phyloP scores from a whole-genome alignment of 2,797 vertebrate species.

The Bufotes viridis region DNA sequence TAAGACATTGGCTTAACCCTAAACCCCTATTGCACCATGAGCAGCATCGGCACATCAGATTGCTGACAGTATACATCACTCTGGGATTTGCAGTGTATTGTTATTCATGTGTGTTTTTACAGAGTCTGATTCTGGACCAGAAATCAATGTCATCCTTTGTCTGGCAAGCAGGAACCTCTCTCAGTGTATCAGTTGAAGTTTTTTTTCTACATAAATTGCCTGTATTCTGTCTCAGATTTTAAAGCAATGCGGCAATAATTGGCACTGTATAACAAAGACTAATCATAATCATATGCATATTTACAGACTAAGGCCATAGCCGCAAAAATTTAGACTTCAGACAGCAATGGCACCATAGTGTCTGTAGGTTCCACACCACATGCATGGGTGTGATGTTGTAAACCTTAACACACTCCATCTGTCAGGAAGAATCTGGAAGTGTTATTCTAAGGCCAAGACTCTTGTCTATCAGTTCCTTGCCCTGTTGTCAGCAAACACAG shows the following conservation, averaged over 20 bases:
- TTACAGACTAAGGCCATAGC: not conserved
- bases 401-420: conserved; percentile 9
- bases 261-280: not conserved
- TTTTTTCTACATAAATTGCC: not conserved
- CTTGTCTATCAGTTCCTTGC: not conserved
- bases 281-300: not conserved
- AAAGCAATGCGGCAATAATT: not conserved
- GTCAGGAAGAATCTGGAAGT: conserved; percentile 6
- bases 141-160: too few relatives aligned
- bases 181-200: not conserved
- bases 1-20: too few relatives aligned
- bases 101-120: too few relatives aligned
- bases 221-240: not conserved
- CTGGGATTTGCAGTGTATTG: too few relatives aligned
- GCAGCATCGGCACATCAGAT: too few relatives aligned
- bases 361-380: conserved; percentile 13
- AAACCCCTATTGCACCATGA: too few relatives aligned
- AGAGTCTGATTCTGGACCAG: too few relatives aligned
- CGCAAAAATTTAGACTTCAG: not conserved
- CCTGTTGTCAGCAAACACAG: conserved; percentile 13
- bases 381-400: not conserved
- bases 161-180: too few relatives aligned
- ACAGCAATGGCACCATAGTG: conserved; percentile 1
- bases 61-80: too few relatives aligned
- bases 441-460: not conserved